Base-by-base conservation (phyloP, 2,113 vertebrate species). In the Panthera tigris region DNA sequence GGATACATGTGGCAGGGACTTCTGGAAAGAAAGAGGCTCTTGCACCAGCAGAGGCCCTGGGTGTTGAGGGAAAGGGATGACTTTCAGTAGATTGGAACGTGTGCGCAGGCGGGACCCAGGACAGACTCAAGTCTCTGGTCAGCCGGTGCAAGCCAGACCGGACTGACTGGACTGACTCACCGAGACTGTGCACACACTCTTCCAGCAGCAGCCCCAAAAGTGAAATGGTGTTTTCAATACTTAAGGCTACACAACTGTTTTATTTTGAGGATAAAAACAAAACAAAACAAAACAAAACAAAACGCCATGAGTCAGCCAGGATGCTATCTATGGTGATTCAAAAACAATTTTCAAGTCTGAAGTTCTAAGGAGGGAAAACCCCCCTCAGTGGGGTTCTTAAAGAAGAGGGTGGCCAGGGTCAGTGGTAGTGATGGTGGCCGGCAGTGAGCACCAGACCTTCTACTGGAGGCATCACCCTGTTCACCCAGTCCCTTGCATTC, bases 341-440 rank as follows among this genome's bases (percentile, higher is more conserved):
- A 90, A 95, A 97, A 55, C 50, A 89, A 79, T 92, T 89, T 97
- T 78, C 79, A 91, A 94, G 80, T 82, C 66, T 68, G 69, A 63
- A 73, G 94, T 57, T 95, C 36, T 68, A 4, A 33, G 66, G 45
- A 25, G 4, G 61, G 5, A 21, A n/a, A 25, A 33, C 15, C 16
- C 23, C 57, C 8, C 7, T 61, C 21, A 23, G 57, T 61, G 7
- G 57, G 3, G 31, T 57, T 91, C 41, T 86, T 52, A 74, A 91
- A 74, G 68, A 92, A 79, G 14, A 1, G 4, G n/a, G 13, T 27
- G 2, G 39, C 41, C 19, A 21, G 19, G 33, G 45, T 0, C 36
- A 16, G 65, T 23, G 33, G 55, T 9, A 29, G 39, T 21, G 33
- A 11, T 48, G 74, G 74, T 8, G 41, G 39, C 55, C 57, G 7